Conservation (phyloP, 2,113 vertebrate species). For the Macrotis lagotis region DNA sequence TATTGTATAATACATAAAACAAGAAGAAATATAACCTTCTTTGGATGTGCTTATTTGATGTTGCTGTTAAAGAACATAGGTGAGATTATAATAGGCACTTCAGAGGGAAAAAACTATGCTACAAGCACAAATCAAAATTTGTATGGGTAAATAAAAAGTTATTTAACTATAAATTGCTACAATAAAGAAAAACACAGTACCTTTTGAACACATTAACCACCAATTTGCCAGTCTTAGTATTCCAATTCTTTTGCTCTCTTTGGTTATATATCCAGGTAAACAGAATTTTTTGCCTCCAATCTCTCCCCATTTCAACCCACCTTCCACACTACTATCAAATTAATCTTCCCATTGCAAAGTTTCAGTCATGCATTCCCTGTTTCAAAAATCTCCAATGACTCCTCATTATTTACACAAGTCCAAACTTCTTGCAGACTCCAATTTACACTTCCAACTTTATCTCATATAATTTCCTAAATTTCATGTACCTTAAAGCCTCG, state of each 20-base stretch:
- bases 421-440: background rate
- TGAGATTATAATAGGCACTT: conserved; percentile 21
- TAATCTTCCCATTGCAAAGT: background rate
- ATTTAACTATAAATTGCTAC: background rate
- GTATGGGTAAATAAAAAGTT: background rate
- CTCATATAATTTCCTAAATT: background rate
- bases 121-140: conserved; percentile 16
- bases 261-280: too few relatives aligned
- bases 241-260: background rate
- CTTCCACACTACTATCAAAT: background rate
- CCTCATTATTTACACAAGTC: background rate
- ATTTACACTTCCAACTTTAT: background rate
- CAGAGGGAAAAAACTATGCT: background rate
- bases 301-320: background rate
- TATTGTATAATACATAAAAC: background rate
- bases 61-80: background rate
- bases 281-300: background rate
- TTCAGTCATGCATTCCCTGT: background rate
- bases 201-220: background rate
- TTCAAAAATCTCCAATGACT: background rate
- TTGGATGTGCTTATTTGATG: conserved; percentile 31
- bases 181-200: background rate
- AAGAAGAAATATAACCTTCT: conserved; percentile 11
- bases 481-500: background rate
- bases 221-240: background rate